A percentile compares a stretch with the other conserved stretches of the same genome.
These are phyloP conservation scores for Rhabdornis inornatus DNA, from an alignment of 2,113 vertebrate species.

Conservation along the genomic window DNA sequence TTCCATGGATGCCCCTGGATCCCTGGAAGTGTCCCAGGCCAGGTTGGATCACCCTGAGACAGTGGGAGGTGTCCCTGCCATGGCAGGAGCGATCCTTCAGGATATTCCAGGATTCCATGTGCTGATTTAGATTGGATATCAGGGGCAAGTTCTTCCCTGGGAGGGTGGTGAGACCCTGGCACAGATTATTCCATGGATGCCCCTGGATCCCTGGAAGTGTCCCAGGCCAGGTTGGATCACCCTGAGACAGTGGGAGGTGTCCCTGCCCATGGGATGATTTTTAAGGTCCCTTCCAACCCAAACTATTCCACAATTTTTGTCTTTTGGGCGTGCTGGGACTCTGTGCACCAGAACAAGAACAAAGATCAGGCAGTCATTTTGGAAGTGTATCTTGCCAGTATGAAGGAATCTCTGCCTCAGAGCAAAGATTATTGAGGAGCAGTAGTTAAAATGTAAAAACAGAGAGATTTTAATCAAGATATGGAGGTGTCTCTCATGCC, in stretches of 20 bases:
- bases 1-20: too few relatives aligned
- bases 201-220: too few relatives aligned
- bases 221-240: too few relatives aligned
- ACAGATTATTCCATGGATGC: too few relatives aligned
- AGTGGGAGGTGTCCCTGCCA: neutral
- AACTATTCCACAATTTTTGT: neutral
- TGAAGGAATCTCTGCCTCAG: neutral
- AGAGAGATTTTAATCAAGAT: neutral
- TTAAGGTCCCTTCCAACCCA: neutral
- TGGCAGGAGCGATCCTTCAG: too few relatives aligned
- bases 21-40: neutral
- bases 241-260: neutral
- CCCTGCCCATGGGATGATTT: neutral
- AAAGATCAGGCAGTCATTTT: neutral
- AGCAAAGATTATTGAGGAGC: neutral
- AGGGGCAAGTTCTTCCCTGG: too few relatives aligned
- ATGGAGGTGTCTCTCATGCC: neutral
- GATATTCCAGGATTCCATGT: too few relatives aligned
- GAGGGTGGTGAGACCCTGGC: too few relatives aligned
- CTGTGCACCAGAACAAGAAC: neutral
- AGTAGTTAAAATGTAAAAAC: neutral
- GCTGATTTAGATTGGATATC: too few relatives aligned
- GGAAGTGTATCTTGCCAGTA: neutral
- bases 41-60: rapidly evolving
- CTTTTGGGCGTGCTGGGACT: neutral